phyloP scores from a whole-genome alignment of 2,113 vertebrate genomes.

The Benitochromis conjunctus region DNA sequence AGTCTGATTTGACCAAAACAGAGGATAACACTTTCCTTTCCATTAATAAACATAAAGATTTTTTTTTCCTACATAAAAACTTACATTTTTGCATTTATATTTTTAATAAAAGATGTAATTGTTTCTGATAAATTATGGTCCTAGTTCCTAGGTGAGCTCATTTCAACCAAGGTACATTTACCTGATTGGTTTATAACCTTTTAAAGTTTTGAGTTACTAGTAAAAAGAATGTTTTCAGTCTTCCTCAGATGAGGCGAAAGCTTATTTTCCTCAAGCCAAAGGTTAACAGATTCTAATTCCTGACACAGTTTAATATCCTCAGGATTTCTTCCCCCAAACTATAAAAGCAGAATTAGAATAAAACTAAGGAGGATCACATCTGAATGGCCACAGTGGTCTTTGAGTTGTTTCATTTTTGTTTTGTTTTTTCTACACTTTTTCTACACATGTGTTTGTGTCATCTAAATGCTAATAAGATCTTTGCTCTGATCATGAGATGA shows the following conservation, averaged over 20 bases:
- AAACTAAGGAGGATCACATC: not conserved
- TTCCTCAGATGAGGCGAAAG: not conserved
- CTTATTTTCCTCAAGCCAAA: not conserved
- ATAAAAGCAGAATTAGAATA: not conserved
- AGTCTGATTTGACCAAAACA: not conserved
- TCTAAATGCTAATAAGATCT: not conserved
- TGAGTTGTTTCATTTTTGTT: not conserved
- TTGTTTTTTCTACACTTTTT: not conserved
- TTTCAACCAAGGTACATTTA: not conserved
- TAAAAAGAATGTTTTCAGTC: not conserved
- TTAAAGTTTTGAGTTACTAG: not conserved
- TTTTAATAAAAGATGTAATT: not conserved
- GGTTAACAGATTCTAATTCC: not conserved
- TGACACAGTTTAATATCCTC: not conserved
- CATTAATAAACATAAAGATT: not conserved
- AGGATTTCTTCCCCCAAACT: not conserved
- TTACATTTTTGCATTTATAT: not conserved
- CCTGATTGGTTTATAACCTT: not conserved
- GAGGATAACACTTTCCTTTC: not conserved
- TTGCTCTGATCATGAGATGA: not conserved
- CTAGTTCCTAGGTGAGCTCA: not conserved
- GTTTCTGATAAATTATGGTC: not conserved
- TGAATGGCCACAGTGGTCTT: not conserved
- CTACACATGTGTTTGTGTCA: not conserved
- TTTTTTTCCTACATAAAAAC: not conserved